Evolutionary conservation across 2,797 vertebrate genomes (phyloP).

Genomic region (Lagorchestes hirsutus): DNA sequence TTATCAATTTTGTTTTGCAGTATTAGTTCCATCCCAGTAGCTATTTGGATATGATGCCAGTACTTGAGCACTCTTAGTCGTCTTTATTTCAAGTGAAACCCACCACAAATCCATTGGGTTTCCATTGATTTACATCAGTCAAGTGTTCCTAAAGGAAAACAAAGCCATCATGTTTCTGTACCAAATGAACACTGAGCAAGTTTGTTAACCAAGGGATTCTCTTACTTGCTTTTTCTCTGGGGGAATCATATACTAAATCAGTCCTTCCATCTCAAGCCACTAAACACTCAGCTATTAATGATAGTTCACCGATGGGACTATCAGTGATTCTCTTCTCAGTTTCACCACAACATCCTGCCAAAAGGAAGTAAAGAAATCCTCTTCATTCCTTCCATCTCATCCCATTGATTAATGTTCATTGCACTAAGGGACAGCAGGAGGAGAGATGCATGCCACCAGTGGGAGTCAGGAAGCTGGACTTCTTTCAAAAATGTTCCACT

Average conservation of each 20-base stretch:
- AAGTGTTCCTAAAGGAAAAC: conserved; percentile 63
- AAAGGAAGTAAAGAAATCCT: conserved; percentile 37
- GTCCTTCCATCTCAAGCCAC: conserved; percentile 25
- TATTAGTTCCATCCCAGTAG: conserved; percentile 53
- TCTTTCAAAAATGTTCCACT: conserved; percentile 2
- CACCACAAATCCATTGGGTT: conserved; percentile 57
- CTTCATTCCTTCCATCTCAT: neutral
- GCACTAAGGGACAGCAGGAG: conserved; percentile 1
- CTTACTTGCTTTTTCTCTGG: conserved; percentile 32
- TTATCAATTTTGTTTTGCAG: conserved; percentile 50
- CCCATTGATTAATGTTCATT: neutral
- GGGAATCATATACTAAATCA: conserved; percentile 64
- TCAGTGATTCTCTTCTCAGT: conserved; percentile 50
- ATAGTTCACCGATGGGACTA: conserved; percentile 69
- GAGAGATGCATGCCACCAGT: neutral
- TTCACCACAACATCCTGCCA: conserved; percentile 43
- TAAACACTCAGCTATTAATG: conserved; percentile 54
- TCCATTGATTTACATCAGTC: conserved; percentile 58
- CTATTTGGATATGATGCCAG: conserved; percentile 62
- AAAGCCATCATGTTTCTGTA: conserved; percentile 13
- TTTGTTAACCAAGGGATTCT: conserved; percentile 65
- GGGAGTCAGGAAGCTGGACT: neutral
- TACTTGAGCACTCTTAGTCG: conserved; percentile 53
- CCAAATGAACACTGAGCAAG: conserved; percentile 59
- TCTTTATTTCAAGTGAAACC: conserved; percentile 60